These are phyloP conservation scores for Tribolium madens DNA, from an alignment of 1,140 invertebrate genomes.

Conservation along the genomic window DNA sequence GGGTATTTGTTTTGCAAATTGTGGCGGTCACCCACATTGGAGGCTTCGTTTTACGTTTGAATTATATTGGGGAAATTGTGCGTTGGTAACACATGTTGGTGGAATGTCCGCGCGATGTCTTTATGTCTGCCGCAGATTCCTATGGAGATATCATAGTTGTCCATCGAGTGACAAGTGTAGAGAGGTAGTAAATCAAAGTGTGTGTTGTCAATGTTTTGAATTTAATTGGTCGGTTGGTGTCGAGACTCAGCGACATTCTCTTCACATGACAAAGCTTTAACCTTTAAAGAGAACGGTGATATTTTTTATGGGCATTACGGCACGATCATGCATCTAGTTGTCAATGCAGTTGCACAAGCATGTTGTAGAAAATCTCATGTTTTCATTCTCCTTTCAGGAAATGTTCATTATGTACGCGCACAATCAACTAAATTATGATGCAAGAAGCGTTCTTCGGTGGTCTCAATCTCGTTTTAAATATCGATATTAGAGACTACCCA, in stretches of 20 bases:
- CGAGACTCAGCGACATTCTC: conserved; percentile 16
- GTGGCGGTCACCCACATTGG: not conserved
- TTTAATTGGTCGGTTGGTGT: conserved; percentile 6
- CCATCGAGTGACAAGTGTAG: conserved; percentile 43
- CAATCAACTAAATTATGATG: conserved; percentile 42
- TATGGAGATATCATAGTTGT: conserved; percentile 53
- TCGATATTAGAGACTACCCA: conserved; percentile 48
- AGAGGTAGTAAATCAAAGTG: conserved; percentile 47
- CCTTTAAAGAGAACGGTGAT: conserved; percentile 50
- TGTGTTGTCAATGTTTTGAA: conserved; percentile 18
- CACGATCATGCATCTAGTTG: conserved; percentile 52
- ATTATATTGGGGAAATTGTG: not conserved
- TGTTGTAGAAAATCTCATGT: conserved; percentile 41
- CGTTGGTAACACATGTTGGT: conserved; percentile 44
- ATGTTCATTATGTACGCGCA: conserved; percentile 43
- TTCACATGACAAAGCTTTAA: conserved; percentile 24
- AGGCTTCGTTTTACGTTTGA: not conserved
- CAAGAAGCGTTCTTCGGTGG: conserved; percentile 36
- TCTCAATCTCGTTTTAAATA: conserved; percentile 50
- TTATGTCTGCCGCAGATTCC: conserved; percentile 49
- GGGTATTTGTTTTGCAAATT: not conserved
- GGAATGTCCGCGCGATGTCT: conserved; percentile 47
- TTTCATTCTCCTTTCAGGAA: conserved; percentile 40
- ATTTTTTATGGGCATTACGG: conserved; percentile 47
- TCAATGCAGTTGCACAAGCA: conserved; percentile 51